Percentiles rank a stretch among this genome's conserved stretches.
Evolutionary conservation across 1,140 invertebrate genomes (phyloP).

Genomic region (Polypedilum pembai): DNA sequence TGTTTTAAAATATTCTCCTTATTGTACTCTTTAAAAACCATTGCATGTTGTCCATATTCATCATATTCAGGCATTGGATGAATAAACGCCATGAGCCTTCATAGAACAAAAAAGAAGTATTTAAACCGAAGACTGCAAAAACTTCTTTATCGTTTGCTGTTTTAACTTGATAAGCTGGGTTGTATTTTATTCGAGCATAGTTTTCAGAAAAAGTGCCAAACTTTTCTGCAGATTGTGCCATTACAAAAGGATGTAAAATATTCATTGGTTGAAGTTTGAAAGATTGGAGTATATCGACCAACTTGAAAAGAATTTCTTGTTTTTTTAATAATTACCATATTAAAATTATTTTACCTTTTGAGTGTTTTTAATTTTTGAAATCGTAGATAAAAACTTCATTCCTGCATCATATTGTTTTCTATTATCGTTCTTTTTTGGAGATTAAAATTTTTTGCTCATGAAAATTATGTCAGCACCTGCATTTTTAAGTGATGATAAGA

Average conservation of each 20-base stretch:
- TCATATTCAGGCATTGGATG: neutral
- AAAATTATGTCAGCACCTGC: neutral
- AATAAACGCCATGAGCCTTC: neutral
- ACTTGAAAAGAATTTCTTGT: neutral
- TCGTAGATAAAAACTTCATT: neutral
- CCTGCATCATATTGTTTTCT: no score
- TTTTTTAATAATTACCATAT: no score
- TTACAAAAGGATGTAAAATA: no score
- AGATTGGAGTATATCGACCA: neutral
- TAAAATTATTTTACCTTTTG: neutral
- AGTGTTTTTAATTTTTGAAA: neutral
- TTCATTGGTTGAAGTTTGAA: no score
- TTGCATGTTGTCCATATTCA: neutral
- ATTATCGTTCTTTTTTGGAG: neutral
- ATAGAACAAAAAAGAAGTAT: neutral
- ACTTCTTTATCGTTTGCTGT: neutral
- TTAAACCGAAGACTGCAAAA: neutral
- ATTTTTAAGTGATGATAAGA: neutral
- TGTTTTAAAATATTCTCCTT: neutral
- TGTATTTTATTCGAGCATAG: no score
- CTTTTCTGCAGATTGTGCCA: neutral
- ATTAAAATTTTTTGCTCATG: neutral
- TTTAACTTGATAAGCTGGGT: neutral
- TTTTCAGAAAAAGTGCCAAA: neutral
- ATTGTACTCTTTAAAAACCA: neutral